Percentiles rank a stretch among this genome's conserved stretches.
phyloP scores from a whole-genome alignment of 2,797 vertebrate genomes.

The Gallinago solitaria region DNA sequence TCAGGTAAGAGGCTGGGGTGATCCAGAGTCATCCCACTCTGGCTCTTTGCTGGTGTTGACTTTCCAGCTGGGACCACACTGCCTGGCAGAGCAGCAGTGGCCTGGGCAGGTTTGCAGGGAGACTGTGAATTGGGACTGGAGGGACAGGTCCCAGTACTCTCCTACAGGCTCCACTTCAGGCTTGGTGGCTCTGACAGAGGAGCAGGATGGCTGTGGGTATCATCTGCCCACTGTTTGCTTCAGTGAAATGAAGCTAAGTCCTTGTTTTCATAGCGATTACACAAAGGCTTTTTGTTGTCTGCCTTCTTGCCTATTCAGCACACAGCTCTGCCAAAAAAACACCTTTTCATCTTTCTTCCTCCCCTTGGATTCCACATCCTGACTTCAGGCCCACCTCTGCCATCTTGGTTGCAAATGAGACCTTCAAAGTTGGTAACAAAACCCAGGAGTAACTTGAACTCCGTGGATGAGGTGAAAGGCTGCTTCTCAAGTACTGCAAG shows the following conservation, averaged over 20 bases:
- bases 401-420: background rate
- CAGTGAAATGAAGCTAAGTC: background rate
- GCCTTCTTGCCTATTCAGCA: background rate
- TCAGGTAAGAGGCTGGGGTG: slow-evolving; percentile 78
- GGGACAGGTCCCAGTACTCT: background rate
- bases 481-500: background rate
- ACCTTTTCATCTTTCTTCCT: slow-evolving; percentile 1
- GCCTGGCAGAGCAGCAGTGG: background rate
- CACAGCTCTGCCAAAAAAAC: background rate
- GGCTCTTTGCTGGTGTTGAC: background rate
- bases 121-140: background rate
- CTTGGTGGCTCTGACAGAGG: background rate
- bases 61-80: background rate
- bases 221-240: background rate
- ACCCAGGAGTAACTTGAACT: background rate
- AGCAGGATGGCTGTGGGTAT: background rate
- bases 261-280: background rate
- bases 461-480: background rate
- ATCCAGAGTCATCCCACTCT: background rate
- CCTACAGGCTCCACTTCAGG: background rate
- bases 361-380: background rate
- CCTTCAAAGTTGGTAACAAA: background rate
- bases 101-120: background rate
- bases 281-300: background rate
- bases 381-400: background rate